A percentile compares a stretch with the other conserved stretches of the same genome.
These are phyloP conservation scores for Drosophila persimilis DNA, from an alignment of 1,140 invertebrate genomes.

Conservation along the genomic window DNA sequence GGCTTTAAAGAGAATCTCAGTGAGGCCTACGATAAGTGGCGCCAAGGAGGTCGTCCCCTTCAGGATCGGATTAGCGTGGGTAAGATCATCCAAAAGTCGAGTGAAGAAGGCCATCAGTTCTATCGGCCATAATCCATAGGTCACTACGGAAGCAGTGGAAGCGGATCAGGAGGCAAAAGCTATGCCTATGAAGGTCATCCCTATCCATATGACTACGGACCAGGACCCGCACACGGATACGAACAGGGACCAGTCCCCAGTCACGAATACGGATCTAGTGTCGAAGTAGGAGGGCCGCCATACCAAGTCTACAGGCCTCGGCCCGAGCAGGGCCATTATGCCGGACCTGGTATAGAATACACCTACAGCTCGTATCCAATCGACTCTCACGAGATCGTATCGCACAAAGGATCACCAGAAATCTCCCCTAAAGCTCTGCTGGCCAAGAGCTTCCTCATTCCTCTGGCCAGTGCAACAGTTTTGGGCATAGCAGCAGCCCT, in stretches of 20 bases:
- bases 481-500: constrained; percentile 90
- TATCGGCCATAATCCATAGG: constrained; percentile 19
- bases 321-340: constrained; percentile 53
- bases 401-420: constrained; percentile 65
- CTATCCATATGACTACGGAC: constrained; percentile 57
- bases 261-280: constrained; percentile 37
- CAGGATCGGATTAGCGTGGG: constrained; percentile 76
- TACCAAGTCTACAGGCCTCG: constrained; percentile 67
- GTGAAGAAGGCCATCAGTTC: not conserved
- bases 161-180: constrained; percentile 26
- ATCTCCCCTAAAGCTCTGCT: constrained; percentile 71
- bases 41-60: constrained; percentile 18
- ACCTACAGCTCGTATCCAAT: constrained; percentile 45
- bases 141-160: constrained; percentile 38
- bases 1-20: constrained; percentile 57
- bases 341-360: constrained; percentile 62
- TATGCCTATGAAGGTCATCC: constrained; percentile 52
- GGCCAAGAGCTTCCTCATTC: constrained; percentile 87
- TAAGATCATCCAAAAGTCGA: constrained; percentile 29
- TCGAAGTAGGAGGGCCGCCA: constrained; percentile 63
- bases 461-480: constrained; percentile 90
- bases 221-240: constrained; percentile 29
- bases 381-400: constrained; percentile 62
- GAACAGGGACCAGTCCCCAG: constrained; percentile 36
- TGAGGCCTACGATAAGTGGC: constrained; percentile 71